Conservation (phyloP, 1,140 invertebrate genomes). For the Ridgeia piscesae region DNA sequence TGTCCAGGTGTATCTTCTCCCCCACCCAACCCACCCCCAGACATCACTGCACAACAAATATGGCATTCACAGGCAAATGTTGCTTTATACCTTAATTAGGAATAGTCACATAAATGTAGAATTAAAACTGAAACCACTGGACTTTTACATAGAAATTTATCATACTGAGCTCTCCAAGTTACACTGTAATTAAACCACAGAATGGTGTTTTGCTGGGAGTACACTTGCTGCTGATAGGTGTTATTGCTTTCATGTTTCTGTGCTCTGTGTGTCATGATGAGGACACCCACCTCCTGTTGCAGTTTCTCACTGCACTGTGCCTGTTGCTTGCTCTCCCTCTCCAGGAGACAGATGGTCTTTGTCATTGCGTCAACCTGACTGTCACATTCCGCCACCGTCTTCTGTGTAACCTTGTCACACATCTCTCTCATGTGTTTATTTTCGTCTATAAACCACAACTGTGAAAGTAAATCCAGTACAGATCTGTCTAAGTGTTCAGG, state of each 20-base stretch:
- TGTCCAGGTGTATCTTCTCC: background rate
- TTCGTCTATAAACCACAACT: background rate
- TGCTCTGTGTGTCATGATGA: background rate
- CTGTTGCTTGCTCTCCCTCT: background rate
- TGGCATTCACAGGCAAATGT: background rate
- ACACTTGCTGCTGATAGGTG: no score
- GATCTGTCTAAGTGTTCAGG: background rate
- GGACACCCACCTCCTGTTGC: background rate
- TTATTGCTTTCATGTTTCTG: no score
- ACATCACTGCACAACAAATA: background rate
- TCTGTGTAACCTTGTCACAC: background rate
- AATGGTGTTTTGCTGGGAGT: no score
- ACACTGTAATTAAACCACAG: no score
- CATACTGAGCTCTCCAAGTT: no score
- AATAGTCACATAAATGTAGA: no score
- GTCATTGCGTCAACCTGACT: background rate
- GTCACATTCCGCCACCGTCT: background rate
- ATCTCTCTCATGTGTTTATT: background rate
- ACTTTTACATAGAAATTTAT: no score
- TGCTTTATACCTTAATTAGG: no score
- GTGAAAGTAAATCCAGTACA: background rate
- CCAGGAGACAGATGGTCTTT: background rate
- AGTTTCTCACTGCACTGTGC: background rate
- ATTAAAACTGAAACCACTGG: no score
- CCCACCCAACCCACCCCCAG: no score